Conservation (phyloP, 2,888 invertebrate species). For the Glyphotaelius pellucidus region DNA sequence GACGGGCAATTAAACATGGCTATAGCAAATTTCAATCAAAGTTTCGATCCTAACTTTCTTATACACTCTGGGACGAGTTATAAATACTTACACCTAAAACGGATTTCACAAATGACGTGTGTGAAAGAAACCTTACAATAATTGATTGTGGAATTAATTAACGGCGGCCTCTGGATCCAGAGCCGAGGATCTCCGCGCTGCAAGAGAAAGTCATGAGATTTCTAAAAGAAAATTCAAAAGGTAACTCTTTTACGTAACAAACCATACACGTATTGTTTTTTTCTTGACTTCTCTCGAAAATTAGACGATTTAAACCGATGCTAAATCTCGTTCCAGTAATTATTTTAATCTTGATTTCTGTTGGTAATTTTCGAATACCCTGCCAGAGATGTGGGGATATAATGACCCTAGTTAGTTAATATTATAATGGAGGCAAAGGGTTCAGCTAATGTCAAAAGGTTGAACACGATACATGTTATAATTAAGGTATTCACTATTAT, state of each 20-base stretch:
- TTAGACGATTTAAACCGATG: not conserved
- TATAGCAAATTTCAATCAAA: too few species aligned
- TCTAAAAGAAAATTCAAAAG: not conserved
- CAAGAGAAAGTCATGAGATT: too few species aligned
- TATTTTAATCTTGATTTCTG: not conserved
- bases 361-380: not conserved
- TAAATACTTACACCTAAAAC: too few species aligned
- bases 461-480: not conserved
- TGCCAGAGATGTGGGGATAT: not conserved
- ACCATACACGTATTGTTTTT: not conserved
- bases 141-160: too few species aligned
- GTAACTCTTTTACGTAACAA: not conserved
- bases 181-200: too few species aligned
- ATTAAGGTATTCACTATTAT: not conserved
- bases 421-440: not conserved
- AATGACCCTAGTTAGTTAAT: not conserved
- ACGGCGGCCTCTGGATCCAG: too few species aligned
- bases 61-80: too few species aligned
- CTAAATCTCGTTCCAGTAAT: not conserved
- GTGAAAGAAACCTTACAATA: too few species aligned
- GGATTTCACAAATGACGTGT: too few species aligned
- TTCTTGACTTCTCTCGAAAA: not conserved
- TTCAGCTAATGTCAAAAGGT: not conserved
- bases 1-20: too few species aligned
- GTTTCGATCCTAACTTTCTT: too few species aligned